Percentiles rank a stretch among this genome's conserved stretches.
phyloP scores from a whole-genome alignment of 2,113 vertebrate species.

The Pipra filicauda region DNA sequence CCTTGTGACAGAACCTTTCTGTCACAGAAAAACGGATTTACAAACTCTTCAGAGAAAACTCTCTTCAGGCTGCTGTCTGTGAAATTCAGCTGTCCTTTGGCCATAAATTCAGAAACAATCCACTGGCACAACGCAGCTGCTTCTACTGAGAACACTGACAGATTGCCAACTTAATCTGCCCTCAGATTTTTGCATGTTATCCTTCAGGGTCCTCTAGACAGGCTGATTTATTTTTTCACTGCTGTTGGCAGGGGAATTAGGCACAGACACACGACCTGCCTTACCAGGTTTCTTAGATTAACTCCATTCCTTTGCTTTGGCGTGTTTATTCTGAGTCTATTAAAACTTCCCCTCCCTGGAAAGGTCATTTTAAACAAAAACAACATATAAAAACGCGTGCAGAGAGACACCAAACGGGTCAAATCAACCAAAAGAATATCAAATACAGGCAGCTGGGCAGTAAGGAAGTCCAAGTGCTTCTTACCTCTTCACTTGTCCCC shows the following conservation, averaged over 20 bases:
- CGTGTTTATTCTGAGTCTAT: constrained; percentile 59
- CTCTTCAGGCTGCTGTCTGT: background rate
- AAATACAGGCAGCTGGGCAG: background rate
- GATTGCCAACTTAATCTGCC: background rate
- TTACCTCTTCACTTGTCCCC: constrained; percentile 79
- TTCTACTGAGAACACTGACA: background rate
- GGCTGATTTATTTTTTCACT: constrained; percentile 17
- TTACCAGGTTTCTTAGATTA: constrained; percentile 45
- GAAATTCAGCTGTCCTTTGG: background rate
- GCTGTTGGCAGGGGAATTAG: background rate
- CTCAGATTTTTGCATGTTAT: background rate
- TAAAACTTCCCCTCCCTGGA: constrained; percentile 64
- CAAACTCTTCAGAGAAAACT: background rate
- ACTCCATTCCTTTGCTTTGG: constrained; percentile 33
- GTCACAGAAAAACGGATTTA: background rate
- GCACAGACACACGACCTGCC: background rate
- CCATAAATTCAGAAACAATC: background rate
- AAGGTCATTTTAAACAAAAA: constrained; percentile 43
- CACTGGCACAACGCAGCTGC: background rate
- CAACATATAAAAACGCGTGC: background rate
- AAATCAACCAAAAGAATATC: background rate
- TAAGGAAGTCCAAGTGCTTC: background rate
- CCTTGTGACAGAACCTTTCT: background rate
- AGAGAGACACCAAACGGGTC: background rate
- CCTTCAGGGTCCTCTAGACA: constrained; percentile 38